Base-by-base conservation (phyloP, 2,888 invertebrate species). In the Thereva unica region DNA sequence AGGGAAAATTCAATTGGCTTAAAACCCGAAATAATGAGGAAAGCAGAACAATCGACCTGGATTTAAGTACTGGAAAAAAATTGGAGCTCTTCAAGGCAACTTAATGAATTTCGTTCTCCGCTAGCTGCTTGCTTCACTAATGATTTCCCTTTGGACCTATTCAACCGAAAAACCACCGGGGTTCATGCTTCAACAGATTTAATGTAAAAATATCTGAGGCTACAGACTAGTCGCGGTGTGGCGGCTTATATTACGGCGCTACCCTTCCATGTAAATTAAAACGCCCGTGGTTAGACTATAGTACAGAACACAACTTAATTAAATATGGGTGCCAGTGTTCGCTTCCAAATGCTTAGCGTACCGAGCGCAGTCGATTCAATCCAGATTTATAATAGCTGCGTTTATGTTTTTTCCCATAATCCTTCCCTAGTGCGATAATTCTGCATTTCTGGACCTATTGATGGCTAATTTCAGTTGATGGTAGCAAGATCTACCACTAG, bases 151-250 rank as follows among this genome's bases (percentile, higher is more conserved):
- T 59, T 47, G 40, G 59, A 59, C 59, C 47, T 23, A 59, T 59
- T 59, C 59, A 59, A 38, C 59, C 49, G 40, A 49, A 59, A 59
- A 59, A 59, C 59, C 47, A 40, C 59, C 59, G 49, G 47, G 49
- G 59, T 49, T 59, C 59, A 59, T 59, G 59, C 59, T 59, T 59
- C 59, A 49, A 49, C 59, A 59, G 59, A 59, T 59, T 59, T 59
- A 59, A 59, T 59, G 59, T 47, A 49, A 59, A 47, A 59, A 59
- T 59, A 49, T 38, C 8, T 10, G 12, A 10, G 40, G 10, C 5
- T 9, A 38, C 23, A 10, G 12, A 9, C n/a, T 9, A 10, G 12
- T 7, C 49, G 12, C 7, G 7, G 34, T n/a, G 8, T 4, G 23
- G 34, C 7, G 34, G 34, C 37, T 37, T 9, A 34, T 35, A 50